Evolutionary conservation across 2,888 invertebrate genomes (phyloP).

Genomic region (Lepidochrysops patricia): DNA sequence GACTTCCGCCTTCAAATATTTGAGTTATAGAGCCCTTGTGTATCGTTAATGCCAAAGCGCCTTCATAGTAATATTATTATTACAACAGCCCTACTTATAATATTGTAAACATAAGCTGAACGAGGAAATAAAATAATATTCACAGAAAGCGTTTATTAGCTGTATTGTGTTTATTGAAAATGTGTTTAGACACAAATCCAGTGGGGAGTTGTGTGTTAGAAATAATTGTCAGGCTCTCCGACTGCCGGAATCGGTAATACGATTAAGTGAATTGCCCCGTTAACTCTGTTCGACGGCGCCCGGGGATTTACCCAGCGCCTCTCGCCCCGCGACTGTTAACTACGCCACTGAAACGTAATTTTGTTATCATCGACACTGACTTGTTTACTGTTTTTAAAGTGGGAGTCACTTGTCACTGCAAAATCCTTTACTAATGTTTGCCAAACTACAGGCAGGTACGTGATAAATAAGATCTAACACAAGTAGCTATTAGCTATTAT

Average conservation of each 20-base stretch:
- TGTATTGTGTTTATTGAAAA: neutral
- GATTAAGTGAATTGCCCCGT: neutral
- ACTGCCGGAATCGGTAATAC: constrained; percentile 2
- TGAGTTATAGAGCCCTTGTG: no score
- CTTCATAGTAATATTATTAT: no score
- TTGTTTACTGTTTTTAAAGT: no score
- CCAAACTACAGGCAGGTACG: no score
- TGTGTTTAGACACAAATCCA: neutral
- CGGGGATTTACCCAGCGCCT: neutral
- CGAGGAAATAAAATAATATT: neutral
- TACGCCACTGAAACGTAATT: neutral
- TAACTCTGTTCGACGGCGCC: neutral
- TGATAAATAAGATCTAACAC: no score
- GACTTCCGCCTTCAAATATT: neutral
- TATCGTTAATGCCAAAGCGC: no score
- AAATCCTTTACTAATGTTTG: no score
- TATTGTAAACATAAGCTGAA: no score
- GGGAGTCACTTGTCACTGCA: no score
- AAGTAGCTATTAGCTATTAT: no score
- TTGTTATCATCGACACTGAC: neutral
- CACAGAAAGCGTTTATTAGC: neutral
- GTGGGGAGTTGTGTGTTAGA: neutral
- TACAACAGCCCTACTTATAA: no score
- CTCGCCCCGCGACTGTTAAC: neutral
- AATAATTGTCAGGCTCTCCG: constrained; percentile 3